These are phyloP conservation scores for Enteromius viviparus DNA, from an alignment of 2,797 vertebrate genomes.

Conservation along the genomic window DNA sequence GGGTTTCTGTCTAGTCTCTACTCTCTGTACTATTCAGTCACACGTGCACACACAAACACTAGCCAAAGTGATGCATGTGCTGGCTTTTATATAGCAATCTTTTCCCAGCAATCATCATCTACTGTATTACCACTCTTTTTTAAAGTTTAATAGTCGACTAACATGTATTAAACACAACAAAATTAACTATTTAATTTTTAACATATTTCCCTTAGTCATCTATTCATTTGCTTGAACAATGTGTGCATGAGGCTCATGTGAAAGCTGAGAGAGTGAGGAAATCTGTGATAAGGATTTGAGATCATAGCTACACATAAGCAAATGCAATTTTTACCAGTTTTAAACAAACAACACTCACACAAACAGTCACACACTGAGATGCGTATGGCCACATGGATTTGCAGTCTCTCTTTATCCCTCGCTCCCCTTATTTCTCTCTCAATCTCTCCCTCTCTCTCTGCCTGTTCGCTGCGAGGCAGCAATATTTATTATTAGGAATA, in stretches of 20 bases:
- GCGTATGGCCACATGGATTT: conserved; percentile 48
- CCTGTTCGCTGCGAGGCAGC: conserved; percentile 73
- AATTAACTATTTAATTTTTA: neutral
- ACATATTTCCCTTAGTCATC: neutral
- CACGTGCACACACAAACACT: conserved; percentile 2
- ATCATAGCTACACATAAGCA: conserved; percentile 23
- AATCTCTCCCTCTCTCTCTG: conserved; percentile 51
- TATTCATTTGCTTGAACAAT: neutral
- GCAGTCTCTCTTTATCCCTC: conserved; percentile 35
- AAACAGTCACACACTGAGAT: conserved; percentile 20
- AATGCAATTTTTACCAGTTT: conserved; percentile 6
- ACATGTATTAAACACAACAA: neutral
- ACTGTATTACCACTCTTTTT: neutral
- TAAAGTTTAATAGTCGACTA: neutral
- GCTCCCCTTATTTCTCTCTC: conserved; percentile 26
- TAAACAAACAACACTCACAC: neutral
- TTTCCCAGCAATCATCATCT: neutral
- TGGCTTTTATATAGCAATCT: neutral
- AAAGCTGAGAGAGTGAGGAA: neutral
- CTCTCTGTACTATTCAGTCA: conserved; percentile 62
- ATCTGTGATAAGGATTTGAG: neutral
- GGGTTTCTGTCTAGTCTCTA: conserved; percentile 67
- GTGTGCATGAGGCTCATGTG: neutral
- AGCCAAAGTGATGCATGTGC: neutral
- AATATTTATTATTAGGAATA: conserved; percentile 99